Base-by-base conservation (phyloP, 1,140 invertebrate genomes). In the Meloidogyne floridensis region DNA sequence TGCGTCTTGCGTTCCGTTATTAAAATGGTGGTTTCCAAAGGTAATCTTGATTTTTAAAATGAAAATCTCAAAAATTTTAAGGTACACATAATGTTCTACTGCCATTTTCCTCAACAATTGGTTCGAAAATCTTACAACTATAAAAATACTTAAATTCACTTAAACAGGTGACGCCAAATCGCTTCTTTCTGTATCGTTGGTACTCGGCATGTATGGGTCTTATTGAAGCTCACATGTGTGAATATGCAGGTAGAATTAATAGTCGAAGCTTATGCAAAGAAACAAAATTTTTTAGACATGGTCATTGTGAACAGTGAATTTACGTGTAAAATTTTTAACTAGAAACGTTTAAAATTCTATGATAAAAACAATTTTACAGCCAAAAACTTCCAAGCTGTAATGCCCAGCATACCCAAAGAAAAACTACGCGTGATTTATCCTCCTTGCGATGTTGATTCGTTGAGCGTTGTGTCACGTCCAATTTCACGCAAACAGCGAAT, bases 181-280 rank as follows among this genome's bases (percentile, higher is more conserved):
- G 88, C n/a, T 90, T 89, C 70, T 89, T 89, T 81, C 82, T 89
- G 15, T 89, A 89, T 75, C 87, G 87, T 72, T 89, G 88, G 88
- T 89, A 89, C 72, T 87, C 89, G 3, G 80, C 79, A 51, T 69
- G 88, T 10, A 88, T 89, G 75, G 84, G 87, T 70, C 77, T 89
- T n/a, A 81, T 89, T 69, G 88, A 89, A 71, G 87, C 81, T 42
- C 59, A 80, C 10, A 81, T 89, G 32, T 89, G 82, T 80, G 81
- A 85, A 65, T 71, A 85, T 32, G 86, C 85, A 43, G 59, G 59
- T 65, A 65, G 2, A 65, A n/a, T n/a, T n/a, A 65, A n/a, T 65
- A 7, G 59, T n/a, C 15, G 11, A 65, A n/a, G 6, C n/a, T 65
- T 65, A 6, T 32, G n/a, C 59, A 65, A 59, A 15, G 59, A 65